These are phyloP conservation scores for Malurus splendens DNA, from an alignment of 2,797 vertebrate genomes.

Conservation along the genomic window DNA sequence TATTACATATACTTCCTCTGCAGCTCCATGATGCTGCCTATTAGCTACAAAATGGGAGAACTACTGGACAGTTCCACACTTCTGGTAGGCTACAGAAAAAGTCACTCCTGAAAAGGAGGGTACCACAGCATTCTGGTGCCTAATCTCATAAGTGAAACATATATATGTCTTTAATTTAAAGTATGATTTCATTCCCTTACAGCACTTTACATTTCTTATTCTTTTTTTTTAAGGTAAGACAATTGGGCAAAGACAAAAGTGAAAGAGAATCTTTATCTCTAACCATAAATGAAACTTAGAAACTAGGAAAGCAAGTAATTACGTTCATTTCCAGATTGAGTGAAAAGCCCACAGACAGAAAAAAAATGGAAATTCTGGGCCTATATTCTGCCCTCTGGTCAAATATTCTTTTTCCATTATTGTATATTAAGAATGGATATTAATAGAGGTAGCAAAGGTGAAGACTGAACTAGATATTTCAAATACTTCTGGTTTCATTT, in stretches of 20 bases:
- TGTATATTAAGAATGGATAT: background rate
- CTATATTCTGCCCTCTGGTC: background rate
- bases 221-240: background rate
- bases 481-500: conserved; percentile 9
- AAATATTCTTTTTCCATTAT: background rate
- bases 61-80: background rate
- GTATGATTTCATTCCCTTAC: background rate
- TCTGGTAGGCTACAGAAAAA: background rate
- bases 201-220: background rate
- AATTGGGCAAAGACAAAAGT: background rate
- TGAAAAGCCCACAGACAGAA: background rate
- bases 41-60: background rate
- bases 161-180: background rate
- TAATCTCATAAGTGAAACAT: background rate
- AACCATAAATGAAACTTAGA: background rate
- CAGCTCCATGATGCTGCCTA: background rate
- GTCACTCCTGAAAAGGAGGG: background rate
- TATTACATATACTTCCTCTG: background rate
- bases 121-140: background rate
- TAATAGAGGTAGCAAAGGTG: background rate
- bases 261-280: background rate
- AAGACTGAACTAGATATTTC: background rate
- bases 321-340: background rate
- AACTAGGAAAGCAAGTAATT: background rate
- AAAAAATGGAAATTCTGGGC: background rate